Evolutionary conservation across 2,113 vertebrate species (phyloP), one percentile per base, ranked within the genome.

Genomic region (Eclectus roratus): DNA sequence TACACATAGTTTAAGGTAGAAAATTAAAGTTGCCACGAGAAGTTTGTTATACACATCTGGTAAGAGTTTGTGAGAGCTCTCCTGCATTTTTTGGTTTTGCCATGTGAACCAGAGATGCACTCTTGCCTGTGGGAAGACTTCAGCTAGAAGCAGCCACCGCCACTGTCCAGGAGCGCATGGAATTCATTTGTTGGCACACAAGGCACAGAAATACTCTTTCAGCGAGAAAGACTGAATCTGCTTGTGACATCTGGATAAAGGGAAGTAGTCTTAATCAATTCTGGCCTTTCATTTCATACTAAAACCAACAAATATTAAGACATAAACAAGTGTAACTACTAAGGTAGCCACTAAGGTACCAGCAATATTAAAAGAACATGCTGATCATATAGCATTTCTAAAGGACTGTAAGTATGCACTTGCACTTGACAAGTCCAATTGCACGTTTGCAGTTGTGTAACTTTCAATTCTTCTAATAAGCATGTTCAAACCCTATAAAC

Each of bases 21-120:
- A 74, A 65, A 70, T 25, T 9, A 47, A 80, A 64, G 23, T 13
- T 76, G 9, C 4, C 23, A n/a, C 17, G 25, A 24, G 7, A 19
- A 70, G 6, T 14, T 33, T 37, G 28, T 19, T 61, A 11, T n/a
- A 10, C 0, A 0, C 9, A 37, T n/a, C 17, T 66, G 23, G 43
- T 37, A 13, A 8, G 16, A 4, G 4, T 21, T 55, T 17, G 29
- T 17, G 11, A 49, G 11, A 68, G 28, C 61, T 80, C 18, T 91
- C 10, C 29, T 15, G 19, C 2, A 0, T 56, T 39, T 74, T 6
- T 37, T 58, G 20, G 7, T 50, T 65, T 93, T 65, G 13, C 4
- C 37, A 25, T 31, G 8, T 55, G 20, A 64, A 70, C 6, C 27
- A 44, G 29, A 39, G n/a, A 70, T 41, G 11, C 14, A 47, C 15